Conservation (phyloP, 2,797 vertebrate genomes). For the Salmo trutta region DNA sequence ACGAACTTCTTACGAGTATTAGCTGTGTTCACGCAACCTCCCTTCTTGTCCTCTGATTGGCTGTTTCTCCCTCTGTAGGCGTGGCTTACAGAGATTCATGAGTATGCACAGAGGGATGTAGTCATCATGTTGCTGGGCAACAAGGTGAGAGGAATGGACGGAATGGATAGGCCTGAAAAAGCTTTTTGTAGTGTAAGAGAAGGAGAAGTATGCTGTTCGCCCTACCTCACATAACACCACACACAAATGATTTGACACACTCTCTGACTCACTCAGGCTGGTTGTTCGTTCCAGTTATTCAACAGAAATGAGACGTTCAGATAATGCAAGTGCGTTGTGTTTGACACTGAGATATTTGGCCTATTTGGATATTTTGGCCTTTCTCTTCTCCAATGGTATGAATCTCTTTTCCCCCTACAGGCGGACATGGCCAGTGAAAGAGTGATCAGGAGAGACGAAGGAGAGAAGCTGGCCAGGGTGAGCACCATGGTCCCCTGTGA, state of each 20-base stretch:
- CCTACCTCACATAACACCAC: not conserved
- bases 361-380: not conserved
- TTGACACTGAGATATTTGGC: not conserved
- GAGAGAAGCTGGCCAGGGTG: conserved; percentile 90
- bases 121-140: conserved; percentile 98
- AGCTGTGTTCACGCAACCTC: not conserved
- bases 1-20: too few relatives aligned
- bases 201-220: not conserved
- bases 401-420: conserved; percentile 63
- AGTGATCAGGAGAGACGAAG: conserved; percentile 87
- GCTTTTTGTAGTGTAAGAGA: not conserved
- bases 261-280: not conserved
- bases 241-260: not conserved
- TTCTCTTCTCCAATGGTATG: not conserved
- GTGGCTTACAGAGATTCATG: conserved; percentile 94
- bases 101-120: conserved; percentile 92
- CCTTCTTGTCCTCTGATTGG: not conserved
- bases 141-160: conserved; percentile 81
- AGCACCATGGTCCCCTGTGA: conserved; percentile 27
- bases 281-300: not conserved
- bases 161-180: conserved; percentile 11
- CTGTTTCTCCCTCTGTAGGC: conserved; percentile 72
- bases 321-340: not conserved
- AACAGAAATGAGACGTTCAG: not conserved
- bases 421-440: conserved; percentile 85